Evolutionary conservation across 2,797 vertebrate species (phyloP), one percentile per base, ranked within the genome.

Genomic region (Anableps anableps): DNA sequence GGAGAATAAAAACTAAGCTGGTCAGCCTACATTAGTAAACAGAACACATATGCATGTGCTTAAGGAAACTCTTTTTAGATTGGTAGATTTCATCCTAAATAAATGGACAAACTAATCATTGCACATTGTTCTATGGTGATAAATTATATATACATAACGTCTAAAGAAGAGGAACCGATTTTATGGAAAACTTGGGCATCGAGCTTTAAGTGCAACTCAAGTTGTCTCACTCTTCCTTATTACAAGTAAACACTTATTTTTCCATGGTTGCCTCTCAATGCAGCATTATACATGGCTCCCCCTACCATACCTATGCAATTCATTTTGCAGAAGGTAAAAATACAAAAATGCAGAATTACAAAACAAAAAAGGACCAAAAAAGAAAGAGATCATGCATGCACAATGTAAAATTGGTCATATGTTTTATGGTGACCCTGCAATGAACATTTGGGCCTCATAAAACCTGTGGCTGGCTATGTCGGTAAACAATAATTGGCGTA

Each of bases 401-500:
- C 4, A 23, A 26, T 13, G 23, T 5, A 26, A 17, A 68, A 38
- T 36, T 5, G 36, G 3, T 38, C 62, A 66, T 1, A 23, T 11
- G 36, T 19, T 38, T 1, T 41, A 21, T 68, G 36, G 36, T 68
- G 64, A 10, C 14, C 13, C 38, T 45, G 14, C 6, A 29, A 45
- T 17, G 26, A 45, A n/a, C 45, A 16, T 45, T 14, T n/a, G 41
- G 68, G 41, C 68, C 41, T 45, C 23, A 71, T 45, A 45, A 71
- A n/a, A 29, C 26, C 13, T 71, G n/a, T 41, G 41, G 41, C 11
- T 1, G 47, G 9, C 36, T 53, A 14, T 41, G 43, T 26, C 2
- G 19, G 73, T 55, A 72, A 75, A 76, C 62, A 34, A 6, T 55
- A 76, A 62, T 19, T 64, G 74, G 74, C 85, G 82, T 62, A 78